Evolutionary conservation across 2,797 vertebrate genomes (phyloP).

Genomic region (Micrastur ruficollis): DNA sequence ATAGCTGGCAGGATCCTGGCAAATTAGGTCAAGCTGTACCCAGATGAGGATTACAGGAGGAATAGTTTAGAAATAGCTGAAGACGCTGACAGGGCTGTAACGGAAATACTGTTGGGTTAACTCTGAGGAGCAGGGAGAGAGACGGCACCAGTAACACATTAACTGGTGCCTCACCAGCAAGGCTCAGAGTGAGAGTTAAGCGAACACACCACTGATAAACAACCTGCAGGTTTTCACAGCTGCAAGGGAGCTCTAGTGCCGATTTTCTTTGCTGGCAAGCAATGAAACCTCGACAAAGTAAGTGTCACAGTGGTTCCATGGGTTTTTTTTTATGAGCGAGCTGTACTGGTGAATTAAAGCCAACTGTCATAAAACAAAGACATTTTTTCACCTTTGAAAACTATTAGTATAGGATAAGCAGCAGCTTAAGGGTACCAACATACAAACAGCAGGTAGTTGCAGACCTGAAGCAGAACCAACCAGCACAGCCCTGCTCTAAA

Average conservation of each 20-base stretch:
- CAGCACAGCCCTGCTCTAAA: not conserved
- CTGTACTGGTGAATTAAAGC: not conserved
- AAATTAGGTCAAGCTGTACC: conserved; percentile 46
- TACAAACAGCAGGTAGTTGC: not conserved
- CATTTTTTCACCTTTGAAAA: not conserved
- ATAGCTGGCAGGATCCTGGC: not conserved
- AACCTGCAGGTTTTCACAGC: not conserved
- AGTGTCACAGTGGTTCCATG: accelerated
- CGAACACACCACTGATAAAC: accelerated
- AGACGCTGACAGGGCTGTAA: not conserved
- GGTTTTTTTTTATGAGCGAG: not conserved
- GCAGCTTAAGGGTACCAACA: not conserved
- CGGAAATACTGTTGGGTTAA: not conserved
- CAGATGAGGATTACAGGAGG: conserved; percentile 10
- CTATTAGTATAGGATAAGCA: not conserved
- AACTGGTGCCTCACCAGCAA: not conserved
- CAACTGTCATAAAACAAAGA: not conserved
- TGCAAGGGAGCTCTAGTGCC: not conserved
- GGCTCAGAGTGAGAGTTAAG: not conserved
- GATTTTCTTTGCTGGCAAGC: not conserved
- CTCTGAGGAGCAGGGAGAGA: not conserved
- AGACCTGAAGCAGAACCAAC: not conserved
- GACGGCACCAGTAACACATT: accelerated
- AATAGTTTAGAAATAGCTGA: conserved; percentile 1
- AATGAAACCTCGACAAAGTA: not conserved